These are phyloP conservation scores for Archivesica marissinica DNA, from an alignment of 1,140 invertebrate genomes.

Conservation along the genomic window DNA sequence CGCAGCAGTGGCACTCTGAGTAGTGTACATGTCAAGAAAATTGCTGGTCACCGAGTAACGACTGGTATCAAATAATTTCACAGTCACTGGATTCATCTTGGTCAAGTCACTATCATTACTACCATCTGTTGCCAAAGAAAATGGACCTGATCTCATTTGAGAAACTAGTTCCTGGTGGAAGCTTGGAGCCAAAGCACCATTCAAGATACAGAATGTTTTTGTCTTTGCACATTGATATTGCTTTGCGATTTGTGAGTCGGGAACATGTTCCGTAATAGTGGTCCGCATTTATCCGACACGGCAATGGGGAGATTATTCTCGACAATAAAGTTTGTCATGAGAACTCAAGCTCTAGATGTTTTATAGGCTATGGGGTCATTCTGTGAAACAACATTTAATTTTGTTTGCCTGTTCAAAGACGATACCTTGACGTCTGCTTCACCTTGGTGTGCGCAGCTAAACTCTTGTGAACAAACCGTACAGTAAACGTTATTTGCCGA, in stretches of 20 bases:
- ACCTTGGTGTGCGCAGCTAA: constrained; percentile 24
- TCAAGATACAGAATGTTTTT: constrained; percentile 46
- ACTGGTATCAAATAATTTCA: constrained; percentile 22
- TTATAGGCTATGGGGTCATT: background rate
- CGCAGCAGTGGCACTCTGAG: background rate
- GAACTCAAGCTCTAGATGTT: background rate
- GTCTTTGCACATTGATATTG: constrained; percentile 30
- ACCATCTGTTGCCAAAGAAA: constrained; percentile 18
- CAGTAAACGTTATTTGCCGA: too few relatives aligned
- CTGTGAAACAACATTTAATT: background rate
- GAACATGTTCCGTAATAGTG: constrained; percentile 14
- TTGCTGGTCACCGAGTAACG: background rate
- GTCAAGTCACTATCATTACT: constrained; percentile 9
- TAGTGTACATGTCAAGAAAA: constrained; percentile 39
- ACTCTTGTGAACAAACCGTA: background rate
- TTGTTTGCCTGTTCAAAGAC: background rate
- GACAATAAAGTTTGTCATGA: constrained; percentile 15
- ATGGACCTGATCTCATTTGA: constrained; percentile 5
- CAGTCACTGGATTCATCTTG: constrained; percentile 29
- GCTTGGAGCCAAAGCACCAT: background rate
- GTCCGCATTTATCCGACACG: background rate
- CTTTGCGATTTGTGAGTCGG: constrained; percentile 28
- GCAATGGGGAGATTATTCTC: constrained; percentile 29
- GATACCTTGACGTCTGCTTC: constrained; percentile 1
- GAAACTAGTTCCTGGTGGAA: constrained; percentile 15